These are phyloP conservation scores for Pseudochaenichthys georgianus DNA, from an alignment of 2,797 vertebrate genomes.

Conservation along the genomic window DNA sequence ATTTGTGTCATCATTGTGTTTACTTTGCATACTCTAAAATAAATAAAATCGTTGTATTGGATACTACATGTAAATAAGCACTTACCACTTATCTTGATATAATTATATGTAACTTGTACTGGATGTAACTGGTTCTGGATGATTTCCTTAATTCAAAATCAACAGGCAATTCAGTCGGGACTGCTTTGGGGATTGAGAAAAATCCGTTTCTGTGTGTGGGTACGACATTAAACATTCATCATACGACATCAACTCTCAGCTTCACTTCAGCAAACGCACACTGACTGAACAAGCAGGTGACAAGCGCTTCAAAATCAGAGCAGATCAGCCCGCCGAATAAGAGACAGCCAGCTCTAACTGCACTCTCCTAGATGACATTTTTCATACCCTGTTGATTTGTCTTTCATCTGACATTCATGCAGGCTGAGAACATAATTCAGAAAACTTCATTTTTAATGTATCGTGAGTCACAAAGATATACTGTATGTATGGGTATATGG, in stretches of 20 bases:
- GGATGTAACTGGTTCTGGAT: neutral
- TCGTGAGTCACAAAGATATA: neutral
- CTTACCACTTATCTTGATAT: neutral
- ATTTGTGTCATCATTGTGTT: neutral
- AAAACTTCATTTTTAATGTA: constrained; percentile 11
- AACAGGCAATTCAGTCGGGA: neutral
- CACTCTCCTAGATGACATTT: constrained; percentile 21
- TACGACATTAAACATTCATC: constrained; percentile 13
- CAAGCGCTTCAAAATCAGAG: constrained; percentile 10
- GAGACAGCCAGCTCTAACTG: constrained; percentile 26
- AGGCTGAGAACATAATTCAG: constrained; percentile 3
- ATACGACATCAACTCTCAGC: constrained; percentile 8
- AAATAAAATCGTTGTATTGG: constrained; percentile 1
- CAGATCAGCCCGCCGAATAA: constrained; percentile 4
- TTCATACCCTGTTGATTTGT: constrained; percentile 26
- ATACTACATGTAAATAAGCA: neutral
- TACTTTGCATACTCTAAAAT: neutral
- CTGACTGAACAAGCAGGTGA: constrained; percentile 12
- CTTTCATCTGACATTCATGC: constrained; percentile 33
- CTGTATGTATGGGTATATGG: too few relatives aligned
- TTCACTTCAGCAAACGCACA: constrained; percentile 18
- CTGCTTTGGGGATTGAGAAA: constrained; percentile 4
- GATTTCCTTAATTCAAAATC: neutral
- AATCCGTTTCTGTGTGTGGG: constrained; percentile 1
- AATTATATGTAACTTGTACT: neutral